These are phyloP conservation scores for Druon quercuslanigerum DNA, from an alignment of 1,140 invertebrate species.

Conservation along the genomic window DNA sequence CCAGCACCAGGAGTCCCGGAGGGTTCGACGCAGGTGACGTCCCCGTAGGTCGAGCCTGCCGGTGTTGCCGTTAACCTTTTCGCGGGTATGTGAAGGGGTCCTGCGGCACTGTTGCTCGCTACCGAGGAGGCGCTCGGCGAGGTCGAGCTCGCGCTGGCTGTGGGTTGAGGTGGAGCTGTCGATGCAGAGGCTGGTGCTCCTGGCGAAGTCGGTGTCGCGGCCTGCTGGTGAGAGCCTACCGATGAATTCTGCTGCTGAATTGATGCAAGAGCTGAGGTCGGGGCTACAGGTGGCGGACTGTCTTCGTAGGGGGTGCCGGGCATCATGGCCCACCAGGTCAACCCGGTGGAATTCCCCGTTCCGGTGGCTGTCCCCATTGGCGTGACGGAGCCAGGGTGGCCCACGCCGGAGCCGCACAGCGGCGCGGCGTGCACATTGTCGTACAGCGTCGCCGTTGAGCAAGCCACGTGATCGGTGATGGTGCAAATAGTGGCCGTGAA, in stretches of 20 bases:
- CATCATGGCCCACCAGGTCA: slow-evolving; percentile 90
- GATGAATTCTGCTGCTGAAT: slow-evolving; percentile 73
- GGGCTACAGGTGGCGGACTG: slow-evolving; percentile 80
- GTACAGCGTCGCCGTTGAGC: slow-evolving; percentile 86
- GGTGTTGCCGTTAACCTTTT: slow-evolving; percentile 80
- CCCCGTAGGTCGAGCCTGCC: slow-evolving; percentile 75
- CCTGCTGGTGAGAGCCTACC: slow-evolving; percentile 73
- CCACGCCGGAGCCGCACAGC: slow-evolving; percentile 81
- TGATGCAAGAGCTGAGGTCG: slow-evolving; percentile 73
- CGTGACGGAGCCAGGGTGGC: slow-evolving; percentile 80
- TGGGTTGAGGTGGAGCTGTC: slow-evolving; percentile 76
- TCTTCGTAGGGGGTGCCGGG: slow-evolving; percentile 86
- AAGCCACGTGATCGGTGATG: slow-evolving; percentile 86
- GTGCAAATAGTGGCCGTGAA: slow-evolving; percentile 80
- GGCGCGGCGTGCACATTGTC: slow-evolving; percentile 83
- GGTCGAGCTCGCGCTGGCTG: slow-evolving; percentile 80
- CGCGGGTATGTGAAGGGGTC: slow-evolving; percentile 89
- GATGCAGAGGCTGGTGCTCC: slow-evolving; percentile 73
- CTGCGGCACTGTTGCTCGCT: slow-evolving; percentile 78
- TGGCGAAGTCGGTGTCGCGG: slow-evolving; percentile 75
- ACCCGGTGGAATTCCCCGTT: slow-evolving; percentile 85
- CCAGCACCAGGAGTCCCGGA: slow-evolving; percentile 55
- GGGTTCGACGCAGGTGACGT: slow-evolving; percentile 79
- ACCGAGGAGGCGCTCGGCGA: slow-evolving; percentile 82
- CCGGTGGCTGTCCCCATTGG: slow-evolving; percentile 86